phyloP scores from a whole-genome alignment of 2,797 vertebrate genomes.

The Schizopygopsis pylzovi region DNA sequence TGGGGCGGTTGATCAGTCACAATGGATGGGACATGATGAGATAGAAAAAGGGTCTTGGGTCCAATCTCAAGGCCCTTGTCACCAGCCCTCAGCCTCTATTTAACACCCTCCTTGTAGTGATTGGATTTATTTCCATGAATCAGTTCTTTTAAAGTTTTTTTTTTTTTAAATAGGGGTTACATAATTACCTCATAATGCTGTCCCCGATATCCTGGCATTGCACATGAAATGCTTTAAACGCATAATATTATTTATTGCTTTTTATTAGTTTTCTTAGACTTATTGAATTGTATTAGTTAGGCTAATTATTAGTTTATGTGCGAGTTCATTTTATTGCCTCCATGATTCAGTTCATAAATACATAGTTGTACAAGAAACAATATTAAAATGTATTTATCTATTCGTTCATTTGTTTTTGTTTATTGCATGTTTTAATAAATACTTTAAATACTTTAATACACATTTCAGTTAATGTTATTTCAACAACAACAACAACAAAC shows the following conservation, averaged over 20 bases:
- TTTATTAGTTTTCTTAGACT: neutral
- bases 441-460: neutral
- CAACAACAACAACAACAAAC: too few species aligned
- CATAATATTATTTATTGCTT: neutral
- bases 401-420: too few species aligned
- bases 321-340: neutral
- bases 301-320: neutral
- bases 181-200: neutral
- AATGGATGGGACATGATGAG: constrained; percentile 43
- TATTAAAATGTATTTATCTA: too few species aligned
- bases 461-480: neutral
- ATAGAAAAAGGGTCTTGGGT: constrained; percentile 19
- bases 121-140: neutral
- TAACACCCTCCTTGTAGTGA: neutral
- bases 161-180: neutral
- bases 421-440: too few species aligned
- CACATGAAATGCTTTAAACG: neutral
- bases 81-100: constrained; percentile 30
- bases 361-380: neutral
- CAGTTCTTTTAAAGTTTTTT: neutral
- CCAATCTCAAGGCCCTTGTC: constrained; percentile 24
- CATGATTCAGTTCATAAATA: neutral
- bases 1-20: constrained; percentile 37
- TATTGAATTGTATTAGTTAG: neutral
- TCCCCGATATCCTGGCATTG: neutral